Evolutionary conservation across 2,113 vertebrate species (phyloP).

Genomic region (Cyanoramphus novaezelandiae): DNA sequence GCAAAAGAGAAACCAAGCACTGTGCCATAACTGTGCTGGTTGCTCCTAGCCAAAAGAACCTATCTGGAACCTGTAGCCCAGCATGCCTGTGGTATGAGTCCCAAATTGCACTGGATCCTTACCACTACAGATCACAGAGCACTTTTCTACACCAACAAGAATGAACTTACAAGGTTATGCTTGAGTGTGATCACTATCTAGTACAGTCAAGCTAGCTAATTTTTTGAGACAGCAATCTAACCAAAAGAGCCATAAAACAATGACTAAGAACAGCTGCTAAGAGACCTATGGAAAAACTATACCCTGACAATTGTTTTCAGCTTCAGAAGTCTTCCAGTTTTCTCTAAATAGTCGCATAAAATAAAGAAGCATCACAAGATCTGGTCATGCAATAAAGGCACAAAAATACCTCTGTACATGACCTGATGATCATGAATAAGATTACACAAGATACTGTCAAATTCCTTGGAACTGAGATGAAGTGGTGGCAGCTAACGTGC

Average conservation of each 20-base stretch:
- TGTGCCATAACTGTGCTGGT: not conserved
- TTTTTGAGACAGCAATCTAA: not conserved
- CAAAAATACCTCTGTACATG: not conserved
- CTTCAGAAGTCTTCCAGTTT: not conserved
- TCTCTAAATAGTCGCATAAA: not conserved
- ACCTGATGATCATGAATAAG: not conserved
- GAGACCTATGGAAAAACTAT: not conserved
- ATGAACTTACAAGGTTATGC: not conserved
- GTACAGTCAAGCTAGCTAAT: not conserved
- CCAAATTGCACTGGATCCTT: rapidly evolving
- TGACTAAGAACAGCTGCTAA: not conserved
- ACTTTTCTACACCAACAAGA: not conserved
- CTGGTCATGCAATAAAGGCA: not conserved
- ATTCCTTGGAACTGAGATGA: not conserved
- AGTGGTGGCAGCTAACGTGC: not conserved
- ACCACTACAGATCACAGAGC: not conserved
- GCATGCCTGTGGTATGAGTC: rapidly evolving
- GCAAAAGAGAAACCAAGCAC: not conserved
- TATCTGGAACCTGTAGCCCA: rapidly evolving
- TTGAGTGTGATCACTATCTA: not conserved
- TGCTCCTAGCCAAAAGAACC: not conserved
- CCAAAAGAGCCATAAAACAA: not conserved
- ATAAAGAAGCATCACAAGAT: not conserved
- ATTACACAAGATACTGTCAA: not conserved
- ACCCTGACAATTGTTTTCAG: not conserved